Evolutionary conservation across 2,797 vertebrate genomes (phyloP).

Genomic region (Crocodylus rhombifer): DNA sequence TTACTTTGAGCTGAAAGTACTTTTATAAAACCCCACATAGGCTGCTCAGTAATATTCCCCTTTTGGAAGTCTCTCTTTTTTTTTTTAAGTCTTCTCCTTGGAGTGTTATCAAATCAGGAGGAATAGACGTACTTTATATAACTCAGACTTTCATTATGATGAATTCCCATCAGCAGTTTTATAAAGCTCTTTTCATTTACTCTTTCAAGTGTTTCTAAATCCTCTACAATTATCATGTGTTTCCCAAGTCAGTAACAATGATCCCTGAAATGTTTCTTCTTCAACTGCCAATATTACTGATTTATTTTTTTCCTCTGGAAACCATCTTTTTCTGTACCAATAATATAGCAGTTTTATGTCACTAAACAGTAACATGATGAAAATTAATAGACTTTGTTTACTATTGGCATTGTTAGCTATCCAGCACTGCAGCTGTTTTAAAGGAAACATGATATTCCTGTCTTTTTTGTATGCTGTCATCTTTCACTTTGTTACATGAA

Average conservation of each 20-base stretch:
- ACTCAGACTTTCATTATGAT: constrained; percentile 50
- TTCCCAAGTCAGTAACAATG: constrained; percentile 55
- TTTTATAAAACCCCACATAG: background rate
- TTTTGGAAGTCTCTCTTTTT: background rate
- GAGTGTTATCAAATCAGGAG: constrained; percentile 41
- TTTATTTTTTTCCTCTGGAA: constrained; percentile 57
- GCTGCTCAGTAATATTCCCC: constrained; percentile 57
- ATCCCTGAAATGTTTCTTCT: constrained; percentile 62
- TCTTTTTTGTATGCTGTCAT: background rate
- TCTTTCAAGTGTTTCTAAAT: constrained; percentile 64
- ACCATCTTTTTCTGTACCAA: constrained; percentile 21
- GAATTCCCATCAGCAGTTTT: constrained; percentile 67
- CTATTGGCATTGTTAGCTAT: background rate
- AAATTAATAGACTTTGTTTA: constrained; percentile 70
- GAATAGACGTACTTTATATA: constrained; percentile 60
- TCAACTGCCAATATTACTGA: constrained; percentile 57
- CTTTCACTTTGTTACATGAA: background rate
- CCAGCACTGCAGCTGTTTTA: background rate
- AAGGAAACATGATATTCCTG: accelerated
- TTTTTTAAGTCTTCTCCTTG: constrained; percentile 10
- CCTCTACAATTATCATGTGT: constrained; percentile 65
- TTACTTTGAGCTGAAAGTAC: constrained; percentile 2
- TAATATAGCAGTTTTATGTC: constrained; percentile 53
- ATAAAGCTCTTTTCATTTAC: constrained; percentile 71
- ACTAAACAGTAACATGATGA: constrained; percentile 26